Percentiles rank a stretch among this genome's conserved stretches.
Conservation (phyloP, 2,113 vertebrate species). For the Scomber japonicus region DNA sequence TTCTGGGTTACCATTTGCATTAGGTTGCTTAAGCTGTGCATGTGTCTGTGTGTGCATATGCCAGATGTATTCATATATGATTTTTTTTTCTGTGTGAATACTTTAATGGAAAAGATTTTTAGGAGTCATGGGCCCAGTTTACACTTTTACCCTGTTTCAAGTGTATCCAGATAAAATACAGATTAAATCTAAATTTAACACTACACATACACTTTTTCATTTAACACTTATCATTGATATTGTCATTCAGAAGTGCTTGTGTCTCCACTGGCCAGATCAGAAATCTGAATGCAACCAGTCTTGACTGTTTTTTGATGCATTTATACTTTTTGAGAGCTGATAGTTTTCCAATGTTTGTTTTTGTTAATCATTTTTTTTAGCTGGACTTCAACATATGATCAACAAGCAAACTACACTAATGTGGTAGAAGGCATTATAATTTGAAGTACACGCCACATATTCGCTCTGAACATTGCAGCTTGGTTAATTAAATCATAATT, state of each 20-base stretch:
- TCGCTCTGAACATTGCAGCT: neutral
- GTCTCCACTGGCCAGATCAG: too few species aligned
- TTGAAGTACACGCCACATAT: neutral
- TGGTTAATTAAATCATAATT: constrained; percentile 4
- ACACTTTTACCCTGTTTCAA: too few species aligned
- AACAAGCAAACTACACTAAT: constrained; percentile 20
- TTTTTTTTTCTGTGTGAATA: neutral
- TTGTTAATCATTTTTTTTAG: neutral
- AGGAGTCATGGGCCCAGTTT: neutral
- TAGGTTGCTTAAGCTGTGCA: constrained; percentile 27
- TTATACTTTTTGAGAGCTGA: too few species aligned
- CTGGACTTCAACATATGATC: neutral
- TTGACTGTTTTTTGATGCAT: too few species aligned
- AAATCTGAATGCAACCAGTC: too few species aligned
- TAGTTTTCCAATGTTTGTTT: too few species aligned
- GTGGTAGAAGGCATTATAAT: constrained; percentile 6
- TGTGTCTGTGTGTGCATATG: neutral
- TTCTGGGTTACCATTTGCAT: constrained; percentile 73
- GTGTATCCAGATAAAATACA: too few species aligned
- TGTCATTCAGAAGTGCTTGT: too few species aligned
- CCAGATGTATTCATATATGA: constrained; percentile 20
- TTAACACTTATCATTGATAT: too few species aligned
- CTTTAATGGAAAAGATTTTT: constrained; percentile 16
- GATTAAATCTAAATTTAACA: too few species aligned
- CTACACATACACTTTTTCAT: too few species aligned